Percentiles rank a stretch among this genome's conserved stretches.
Evolutionary conservation across 1,140 invertebrate species (phyloP).

Genomic region (Leguminivora glycinivorella): DNA sequence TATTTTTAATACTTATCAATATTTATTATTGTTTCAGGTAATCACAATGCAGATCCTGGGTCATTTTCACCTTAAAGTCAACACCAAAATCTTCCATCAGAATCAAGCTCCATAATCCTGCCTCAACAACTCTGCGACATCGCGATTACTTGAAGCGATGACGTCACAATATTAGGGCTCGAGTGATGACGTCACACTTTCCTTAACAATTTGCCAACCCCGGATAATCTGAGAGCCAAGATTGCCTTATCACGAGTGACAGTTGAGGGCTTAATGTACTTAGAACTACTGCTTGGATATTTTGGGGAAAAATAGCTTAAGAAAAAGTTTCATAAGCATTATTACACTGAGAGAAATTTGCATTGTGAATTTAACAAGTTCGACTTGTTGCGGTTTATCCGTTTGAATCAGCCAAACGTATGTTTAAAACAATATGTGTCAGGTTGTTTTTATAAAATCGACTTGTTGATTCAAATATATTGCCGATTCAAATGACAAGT

Average conservation of each 20-base stretch:
- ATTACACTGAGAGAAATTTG: too few relatives aligned
- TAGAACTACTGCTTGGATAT: neutral
- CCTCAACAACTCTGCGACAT: neutral
- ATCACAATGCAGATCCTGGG: neutral
- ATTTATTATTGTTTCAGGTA: neutral
- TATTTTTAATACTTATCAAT: neutral
- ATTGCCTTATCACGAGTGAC: conserved; percentile 21
- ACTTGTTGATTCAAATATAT: too few relatives aligned
- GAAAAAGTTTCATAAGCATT: too few relatives aligned
- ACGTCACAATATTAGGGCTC: neutral
- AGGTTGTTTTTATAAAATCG: too few relatives aligned
- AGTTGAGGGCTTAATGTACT: neutral
- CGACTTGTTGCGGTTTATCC: too few relatives aligned
- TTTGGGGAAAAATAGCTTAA: neutral
- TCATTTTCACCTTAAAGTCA: too few relatives aligned
- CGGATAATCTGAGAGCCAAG: neutral
- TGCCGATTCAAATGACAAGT: too few relatives aligned
- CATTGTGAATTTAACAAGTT: too few relatives aligned
- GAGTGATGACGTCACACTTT: conserved; percentile 21
- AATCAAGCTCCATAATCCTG: too few relatives aligned
- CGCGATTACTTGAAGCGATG: neutral
- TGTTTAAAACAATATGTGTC: too few relatives aligned
- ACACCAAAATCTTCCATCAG: too few relatives aligned
- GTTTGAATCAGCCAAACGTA: too few relatives aligned
- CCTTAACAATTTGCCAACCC: neutral